phyloP scores from a whole-genome alignment of 1,140 invertebrate genomes.

The Plutomurus gul region DNA sequence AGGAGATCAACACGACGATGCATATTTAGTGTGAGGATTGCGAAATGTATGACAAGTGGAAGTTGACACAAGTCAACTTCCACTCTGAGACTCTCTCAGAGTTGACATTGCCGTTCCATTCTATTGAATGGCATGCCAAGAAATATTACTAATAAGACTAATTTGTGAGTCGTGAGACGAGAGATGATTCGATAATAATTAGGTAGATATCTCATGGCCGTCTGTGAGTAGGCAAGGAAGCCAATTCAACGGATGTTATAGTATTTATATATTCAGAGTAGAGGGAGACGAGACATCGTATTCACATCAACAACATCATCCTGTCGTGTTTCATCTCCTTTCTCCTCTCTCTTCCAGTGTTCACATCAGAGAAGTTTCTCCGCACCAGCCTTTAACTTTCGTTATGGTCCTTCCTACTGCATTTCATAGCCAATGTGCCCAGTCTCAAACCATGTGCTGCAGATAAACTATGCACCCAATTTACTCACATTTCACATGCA shows the following conservation, averaged over 20 bases:
- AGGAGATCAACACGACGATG: no score
- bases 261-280: neutral
- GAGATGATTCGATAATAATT: neutral
- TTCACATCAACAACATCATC: neutral
- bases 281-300: neutral
- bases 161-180: neutral
- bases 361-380: neutral
- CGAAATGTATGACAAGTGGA: no score
- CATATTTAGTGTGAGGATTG: no score
- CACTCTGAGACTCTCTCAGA: neutral
- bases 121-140: neutral
- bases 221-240: neutral
- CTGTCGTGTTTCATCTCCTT: neutral
- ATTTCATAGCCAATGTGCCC: no score
- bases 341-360: neutral
- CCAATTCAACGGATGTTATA: neutral
- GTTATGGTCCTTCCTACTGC: no score
- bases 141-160: neutral
- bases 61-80: no score
- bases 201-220: neutral
- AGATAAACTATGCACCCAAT: no score
- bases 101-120: neutral
- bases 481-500: no score
- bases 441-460: no score
- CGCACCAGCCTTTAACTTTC: neutral